Evolutionary conservation across 2,888 invertebrate genomes (phyloP), one percentile per base, ranked within the genome.

Genomic region (Cepaea hortensis): DNA sequence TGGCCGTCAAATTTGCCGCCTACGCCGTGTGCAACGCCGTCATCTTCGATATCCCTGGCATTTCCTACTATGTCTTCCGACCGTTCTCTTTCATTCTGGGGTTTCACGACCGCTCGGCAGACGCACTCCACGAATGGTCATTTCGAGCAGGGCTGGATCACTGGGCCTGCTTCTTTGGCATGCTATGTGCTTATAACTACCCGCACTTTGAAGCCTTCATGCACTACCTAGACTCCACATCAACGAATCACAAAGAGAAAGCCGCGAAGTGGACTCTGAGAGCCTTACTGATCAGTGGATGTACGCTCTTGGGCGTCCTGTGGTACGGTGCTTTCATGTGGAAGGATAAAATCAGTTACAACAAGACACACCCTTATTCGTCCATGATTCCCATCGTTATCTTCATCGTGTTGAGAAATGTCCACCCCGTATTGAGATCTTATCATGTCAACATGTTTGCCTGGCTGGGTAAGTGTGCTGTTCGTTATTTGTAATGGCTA

Each of bases 121-220:
- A 89, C 68, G 68, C 89, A 3, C 90, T 92, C 91, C 92, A 92
- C 70, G 92, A 92, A 85, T 92, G 92, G 92, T 84, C 84, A 15
- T 92, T 92, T 87, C 89, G 92, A 2, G 90, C 90, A 0, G 92
- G 91, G 1, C 88, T 93, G 7, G 92, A 92, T 87, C 93, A 92
- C 81, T 92, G 93, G 93, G 92, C 90, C 0, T 92, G 92, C 79
- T 90, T 93, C 61, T 73, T 91, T 18, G 92, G 92, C 0, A 92
- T 93, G 93, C 81, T 93, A 3, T 93, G 92, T 83, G 92, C 93
- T 18, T 93, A 93, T 83, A 93, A 92, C 85, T 93, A 92, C 84
- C 92, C 91, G n/a, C 89, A 91, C 85, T 91, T 91, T 80, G 93
- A 93, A 88, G 87, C 84, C 0, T 89, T 92, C 4, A 88, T 93